A percentile compares a stretch with the other conserved stretches of the same genome.
Evolutionary conservation across 2,797 vertebrate genomes (phyloP).

Genomic region (Tamandua tetradactyla): DNA sequence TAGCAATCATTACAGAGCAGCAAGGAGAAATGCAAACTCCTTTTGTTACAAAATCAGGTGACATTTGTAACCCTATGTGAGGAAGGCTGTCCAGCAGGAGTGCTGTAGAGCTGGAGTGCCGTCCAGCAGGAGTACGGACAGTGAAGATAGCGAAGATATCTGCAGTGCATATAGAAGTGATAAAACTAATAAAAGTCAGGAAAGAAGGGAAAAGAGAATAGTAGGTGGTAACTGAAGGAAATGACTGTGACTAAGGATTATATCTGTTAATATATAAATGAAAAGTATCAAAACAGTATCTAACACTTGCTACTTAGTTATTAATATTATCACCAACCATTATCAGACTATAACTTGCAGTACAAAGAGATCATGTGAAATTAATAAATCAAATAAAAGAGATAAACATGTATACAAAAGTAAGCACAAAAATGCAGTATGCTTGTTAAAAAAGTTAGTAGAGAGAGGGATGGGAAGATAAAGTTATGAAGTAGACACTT

Average conservation of each 20-base stretch:
- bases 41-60: not conserved
- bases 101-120: too few relatives aligned
- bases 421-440: not conserved
- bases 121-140: not conserved
- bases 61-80: not conserved
- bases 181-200: not conserved
- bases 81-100: not conserved
- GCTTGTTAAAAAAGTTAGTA: not conserved
- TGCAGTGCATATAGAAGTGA: not conserved
- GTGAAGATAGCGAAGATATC: not conserved
- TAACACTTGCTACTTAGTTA: not conserved
- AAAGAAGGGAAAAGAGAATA: not conserved
- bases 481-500: not conserved
- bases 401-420: not conserved
- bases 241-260: not conserved
- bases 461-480: not conserved
- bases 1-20: not conserved
- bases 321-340: not conserved
- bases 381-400: not conserved
- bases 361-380: conserved; percentile 14
- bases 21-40: fast-evolving
- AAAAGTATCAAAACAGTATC: not conserved
- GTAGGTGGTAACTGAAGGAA: not conserved
- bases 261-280: not conserved
- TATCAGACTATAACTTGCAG: not conserved